Conservation (phyloP, 2,888 invertebrate species). For the Nephrotoma guestfalica region DNA sequence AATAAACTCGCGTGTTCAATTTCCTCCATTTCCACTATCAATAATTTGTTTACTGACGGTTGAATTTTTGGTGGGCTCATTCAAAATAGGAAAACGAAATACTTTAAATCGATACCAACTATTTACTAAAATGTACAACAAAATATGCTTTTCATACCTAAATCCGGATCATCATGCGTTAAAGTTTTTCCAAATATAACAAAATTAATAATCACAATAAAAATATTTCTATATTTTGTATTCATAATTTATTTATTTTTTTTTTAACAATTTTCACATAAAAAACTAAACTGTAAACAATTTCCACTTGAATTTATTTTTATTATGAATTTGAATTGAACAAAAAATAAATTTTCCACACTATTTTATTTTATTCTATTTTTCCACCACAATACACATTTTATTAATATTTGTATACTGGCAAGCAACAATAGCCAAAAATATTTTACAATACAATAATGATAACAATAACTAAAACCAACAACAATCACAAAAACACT, state of each 20-base stretch:
- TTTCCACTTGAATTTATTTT: neutral
- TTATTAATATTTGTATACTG: neutral
- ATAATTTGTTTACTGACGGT: neutral
- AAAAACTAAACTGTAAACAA: neutral
- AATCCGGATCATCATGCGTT: neutral
- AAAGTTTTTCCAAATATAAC: conserved; percentile 2
- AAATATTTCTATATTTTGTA: neutral
- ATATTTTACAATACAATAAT: neutral
- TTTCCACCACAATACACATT: neutral
- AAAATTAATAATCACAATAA: conserved; percentile 1
- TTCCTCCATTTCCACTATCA: neutral
- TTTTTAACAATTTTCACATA: neutral
- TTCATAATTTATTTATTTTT: neutral
- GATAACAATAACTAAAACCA: neutral
- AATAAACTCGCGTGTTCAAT: neutral
- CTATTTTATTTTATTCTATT: neutral
- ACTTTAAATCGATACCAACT: too few relatives aligned
- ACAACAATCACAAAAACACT: too few relatives aligned
- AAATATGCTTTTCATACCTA: neutral
- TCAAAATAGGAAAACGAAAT: neutral
- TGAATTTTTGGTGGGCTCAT: neutral
- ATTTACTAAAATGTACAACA: neutral
- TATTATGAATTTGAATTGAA: neutral
- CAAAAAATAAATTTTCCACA: neutral
- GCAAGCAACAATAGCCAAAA: neutral